Base-by-base conservation (phyloP, 2,113 vertebrate genomes). In the Elaphurus davidianus region DNA sequence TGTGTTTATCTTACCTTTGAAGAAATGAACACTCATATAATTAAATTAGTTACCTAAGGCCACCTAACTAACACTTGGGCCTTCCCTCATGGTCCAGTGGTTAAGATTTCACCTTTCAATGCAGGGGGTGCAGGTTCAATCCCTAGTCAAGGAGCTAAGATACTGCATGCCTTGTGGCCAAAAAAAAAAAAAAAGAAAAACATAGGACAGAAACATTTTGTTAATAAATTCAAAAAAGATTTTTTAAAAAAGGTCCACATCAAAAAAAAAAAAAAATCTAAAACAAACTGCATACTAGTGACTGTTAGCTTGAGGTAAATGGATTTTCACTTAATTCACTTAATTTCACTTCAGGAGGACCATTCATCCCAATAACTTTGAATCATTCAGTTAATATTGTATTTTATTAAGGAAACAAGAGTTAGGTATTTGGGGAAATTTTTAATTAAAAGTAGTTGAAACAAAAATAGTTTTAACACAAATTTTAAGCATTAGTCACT, bases 371-470 rank as follows among this genome's bases (percentile, higher is more conserved):
- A 55, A 64, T 90, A 84, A 59, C 36, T 81, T 87, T 54, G 78
- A 55, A 25, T 93, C 59, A 40, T 82, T 62, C 47, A 60, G 64
- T 83, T 62, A 45, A 11, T 91, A 52, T 7, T 93, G 5, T 92
- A 19, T 97, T 95, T 74, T 94, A 28, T 96, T 96, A 91, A 82
- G 23, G 52, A 97, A 43, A 89, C 2, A 91, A 45, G 92, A 83
- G 30, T 83, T 16, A 45, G 17, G 36, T 28, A 50, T 74, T 95
- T 94, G 47, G 62, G n/a, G 60, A 95, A 93, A 13, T 54, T 91
- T 96, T 89, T 96, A 86, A 74, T 64, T 36, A 96, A 91, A 96
- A 85, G 1, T 87, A 28, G 21, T 91, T 96, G 84, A 94, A 90
- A 79, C 71, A 74, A 95, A 94, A 84, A 62, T 91, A 59, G 21